These are phyloP conservation scores for Copidosoma floridanum DNA, from an alignment of 1,140 invertebrate genomes.

Conservation along the genomic window DNA sequence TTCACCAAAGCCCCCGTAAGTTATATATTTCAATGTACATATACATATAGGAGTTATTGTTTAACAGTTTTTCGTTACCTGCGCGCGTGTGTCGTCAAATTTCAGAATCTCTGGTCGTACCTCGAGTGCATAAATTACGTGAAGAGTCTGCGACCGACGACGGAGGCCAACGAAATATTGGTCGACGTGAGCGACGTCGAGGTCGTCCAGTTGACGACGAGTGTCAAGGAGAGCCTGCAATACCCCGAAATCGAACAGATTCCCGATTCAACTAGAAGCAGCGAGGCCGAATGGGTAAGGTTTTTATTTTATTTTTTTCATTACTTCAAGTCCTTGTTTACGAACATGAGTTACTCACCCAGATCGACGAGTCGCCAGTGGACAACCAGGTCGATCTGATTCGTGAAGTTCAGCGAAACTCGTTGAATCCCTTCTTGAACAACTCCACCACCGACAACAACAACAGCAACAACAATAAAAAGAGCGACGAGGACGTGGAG, in stretches of 20 bases:
- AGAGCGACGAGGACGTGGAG: constrained; percentile 13
- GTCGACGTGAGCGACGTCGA: constrained; percentile 41
- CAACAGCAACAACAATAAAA: background rate
- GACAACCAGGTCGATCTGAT: constrained; percentile 50
- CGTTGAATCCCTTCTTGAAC: background rate
- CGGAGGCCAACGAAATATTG: constrained; percentile 17
- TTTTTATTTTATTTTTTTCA: too few relatives aligned
- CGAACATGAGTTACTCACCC: too few relatives aligned
- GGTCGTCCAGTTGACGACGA: constrained; percentile 49
- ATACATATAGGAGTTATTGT: too few relatives aligned
- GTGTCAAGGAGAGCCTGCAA: constrained; percentile 48
- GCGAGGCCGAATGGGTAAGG: constrained; percentile 43
- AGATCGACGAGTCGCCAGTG: constrained; percentile 44
- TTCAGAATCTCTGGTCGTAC: constrained; percentile 47
- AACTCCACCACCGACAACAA: constrained; percentile 1
- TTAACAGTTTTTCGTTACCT: too few relatives aligned
- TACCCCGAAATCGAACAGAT: constrained; percentile 53
- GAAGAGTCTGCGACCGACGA: constrained; percentile 41
- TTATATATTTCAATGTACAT: too few relatives aligned
- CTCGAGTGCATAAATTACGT: constrained; percentile 54
- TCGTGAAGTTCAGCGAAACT: constrained; percentile 40
- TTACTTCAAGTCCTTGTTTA: too few relatives aligned
- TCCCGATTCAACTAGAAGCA: constrained; percentile 45
- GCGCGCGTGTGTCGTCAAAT: too few relatives aligned
- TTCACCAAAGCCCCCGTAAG: too few relatives aligned